A percentile compares a stretch with the other conserved stretches of the same genome.
These are phyloP conservation scores for Calephelis perditalis DNA, from an alignment of 2,888 invertebrate genomes.

Conservation along the genomic window DNA sequence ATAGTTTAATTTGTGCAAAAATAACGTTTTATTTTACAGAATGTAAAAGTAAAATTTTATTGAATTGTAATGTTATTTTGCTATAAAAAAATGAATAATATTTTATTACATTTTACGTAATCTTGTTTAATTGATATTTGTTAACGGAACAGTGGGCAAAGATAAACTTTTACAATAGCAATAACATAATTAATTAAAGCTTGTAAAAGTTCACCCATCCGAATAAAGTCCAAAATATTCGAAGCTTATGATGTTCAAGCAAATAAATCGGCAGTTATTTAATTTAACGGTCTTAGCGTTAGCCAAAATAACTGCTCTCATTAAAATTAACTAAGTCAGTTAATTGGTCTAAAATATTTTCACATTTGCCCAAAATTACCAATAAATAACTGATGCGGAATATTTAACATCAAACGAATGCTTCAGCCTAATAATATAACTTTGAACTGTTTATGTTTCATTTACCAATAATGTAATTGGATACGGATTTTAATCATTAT, in stretches of 20 bases:
- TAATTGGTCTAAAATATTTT: conserved; percentile 19
- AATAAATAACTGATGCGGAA: conserved; percentile 2
- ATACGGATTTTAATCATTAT: not conserved
- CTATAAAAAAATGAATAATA: too few relatives aligned
- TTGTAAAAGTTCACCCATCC: not conserved
- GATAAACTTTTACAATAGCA: too few relatives aligned
- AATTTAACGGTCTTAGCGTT: not conserved
- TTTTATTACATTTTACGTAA: too few relatives aligned
- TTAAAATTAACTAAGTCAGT: conserved; percentile 25
- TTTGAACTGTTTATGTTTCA: not conserved
- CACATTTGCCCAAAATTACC: not conserved
- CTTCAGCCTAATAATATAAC: not conserved
- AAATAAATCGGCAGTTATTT: conserved; percentile 7
- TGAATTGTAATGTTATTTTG: too few relatives aligned
- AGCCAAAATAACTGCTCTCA: conserved; percentile 20
- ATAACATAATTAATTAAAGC: not conserved
- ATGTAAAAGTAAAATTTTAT: too few relatives aligned
- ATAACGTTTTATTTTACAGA: too few relatives aligned
- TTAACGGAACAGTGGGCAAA: too few relatives aligned
- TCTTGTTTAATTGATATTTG: too few relatives aligned
- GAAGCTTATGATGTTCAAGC: conserved; percentile 3
- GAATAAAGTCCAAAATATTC: not conserved
- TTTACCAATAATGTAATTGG: not conserved
- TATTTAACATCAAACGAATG: conserved; percentile 2
- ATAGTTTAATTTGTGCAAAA: too few relatives aligned